Conservation (phyloP, 2,797 vertebrate genomes). For the Myotis planiceps region DNA sequence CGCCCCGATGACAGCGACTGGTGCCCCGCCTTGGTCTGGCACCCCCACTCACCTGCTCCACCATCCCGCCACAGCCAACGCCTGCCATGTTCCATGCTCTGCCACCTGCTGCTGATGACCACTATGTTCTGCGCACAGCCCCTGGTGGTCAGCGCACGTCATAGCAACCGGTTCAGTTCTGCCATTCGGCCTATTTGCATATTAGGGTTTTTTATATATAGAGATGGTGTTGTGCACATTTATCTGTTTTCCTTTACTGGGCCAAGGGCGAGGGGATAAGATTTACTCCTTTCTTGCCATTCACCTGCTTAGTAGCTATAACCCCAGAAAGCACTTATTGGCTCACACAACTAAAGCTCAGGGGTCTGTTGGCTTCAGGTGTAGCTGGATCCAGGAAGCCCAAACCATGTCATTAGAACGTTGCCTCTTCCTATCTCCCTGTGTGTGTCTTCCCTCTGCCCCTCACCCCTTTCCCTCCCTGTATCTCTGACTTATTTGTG, state of each 20-base stretch:
- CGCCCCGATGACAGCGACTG: too few species aligned
- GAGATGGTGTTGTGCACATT: neutral
- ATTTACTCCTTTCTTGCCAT: neutral
- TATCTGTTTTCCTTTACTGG: neutral
- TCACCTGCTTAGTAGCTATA: neutral
- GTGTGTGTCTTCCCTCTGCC: neutral
- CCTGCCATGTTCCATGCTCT: too few species aligned
- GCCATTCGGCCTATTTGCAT: too few species aligned
- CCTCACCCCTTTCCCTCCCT: too few species aligned
- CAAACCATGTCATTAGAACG: neutral
- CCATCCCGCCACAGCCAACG: too few species aligned
- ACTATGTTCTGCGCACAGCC: too few species aligned
- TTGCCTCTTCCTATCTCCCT: neutral
- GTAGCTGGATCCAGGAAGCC: neutral
- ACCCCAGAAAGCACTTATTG: conserved; percentile 1
- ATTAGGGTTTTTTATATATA: too few species aligned
- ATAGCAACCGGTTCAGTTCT: too few species aligned
- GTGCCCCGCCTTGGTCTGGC: too few species aligned
- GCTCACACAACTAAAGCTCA: neutral
- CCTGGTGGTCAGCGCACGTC: too few species aligned
- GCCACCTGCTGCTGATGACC: too few species aligned
- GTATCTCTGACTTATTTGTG: neutral
- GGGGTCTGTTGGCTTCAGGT: neutral
- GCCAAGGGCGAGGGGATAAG: neutral
- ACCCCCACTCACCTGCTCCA: too few species aligned